A percentile compares a stretch with the other conserved stretches of the same genome.
These are phyloP conservation scores for Circaetus cinerascens DNA, from an alignment of 2,113 vertebrate species.

Conservation along the genomic window DNA sequence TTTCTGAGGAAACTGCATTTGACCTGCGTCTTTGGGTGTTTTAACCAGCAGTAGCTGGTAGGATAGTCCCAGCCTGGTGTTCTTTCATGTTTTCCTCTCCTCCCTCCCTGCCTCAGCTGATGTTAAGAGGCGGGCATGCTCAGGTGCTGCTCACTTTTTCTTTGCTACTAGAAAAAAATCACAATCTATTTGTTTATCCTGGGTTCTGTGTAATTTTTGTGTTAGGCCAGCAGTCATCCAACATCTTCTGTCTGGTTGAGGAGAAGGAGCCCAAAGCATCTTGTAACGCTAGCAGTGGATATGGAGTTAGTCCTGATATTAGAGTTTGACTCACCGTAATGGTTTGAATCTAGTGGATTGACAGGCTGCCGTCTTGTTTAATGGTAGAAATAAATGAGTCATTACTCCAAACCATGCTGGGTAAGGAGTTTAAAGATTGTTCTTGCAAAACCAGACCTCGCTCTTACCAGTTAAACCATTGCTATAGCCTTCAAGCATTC, in stretches of 20 bases:
- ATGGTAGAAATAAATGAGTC: not conserved
- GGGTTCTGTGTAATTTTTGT: not conserved
- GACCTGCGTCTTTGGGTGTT: not conserved
- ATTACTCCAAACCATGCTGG: not conserved
- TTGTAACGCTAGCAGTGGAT: not conserved
- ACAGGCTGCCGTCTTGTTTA: not conserved
- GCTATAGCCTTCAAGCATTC: not conserved
- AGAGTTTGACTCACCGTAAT: rapidly evolving
- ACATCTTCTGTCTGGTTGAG: not conserved
- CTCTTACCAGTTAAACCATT: not conserved
- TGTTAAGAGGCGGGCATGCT: not conserved
- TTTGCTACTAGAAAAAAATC: not conserved
- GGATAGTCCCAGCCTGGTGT: not conserved
- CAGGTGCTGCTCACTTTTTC: not conserved
- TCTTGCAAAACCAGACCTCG: not conserved
- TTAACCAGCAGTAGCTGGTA: not conserved
- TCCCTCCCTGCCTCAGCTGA: not conserved
- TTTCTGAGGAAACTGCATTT: not conserved
- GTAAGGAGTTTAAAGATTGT: not conserved
- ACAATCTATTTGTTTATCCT: not conserved
- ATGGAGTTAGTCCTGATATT: not conserved
- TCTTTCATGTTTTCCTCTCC: not conserved
- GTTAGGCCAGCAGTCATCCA: not conserved
- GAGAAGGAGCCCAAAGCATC: not conserved
- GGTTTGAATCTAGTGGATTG: not conserved